Evolutionary conservation across 2,797 vertebrate genomes (phyloP).

Genomic region (Pogonophryne albipinna): DNA sequence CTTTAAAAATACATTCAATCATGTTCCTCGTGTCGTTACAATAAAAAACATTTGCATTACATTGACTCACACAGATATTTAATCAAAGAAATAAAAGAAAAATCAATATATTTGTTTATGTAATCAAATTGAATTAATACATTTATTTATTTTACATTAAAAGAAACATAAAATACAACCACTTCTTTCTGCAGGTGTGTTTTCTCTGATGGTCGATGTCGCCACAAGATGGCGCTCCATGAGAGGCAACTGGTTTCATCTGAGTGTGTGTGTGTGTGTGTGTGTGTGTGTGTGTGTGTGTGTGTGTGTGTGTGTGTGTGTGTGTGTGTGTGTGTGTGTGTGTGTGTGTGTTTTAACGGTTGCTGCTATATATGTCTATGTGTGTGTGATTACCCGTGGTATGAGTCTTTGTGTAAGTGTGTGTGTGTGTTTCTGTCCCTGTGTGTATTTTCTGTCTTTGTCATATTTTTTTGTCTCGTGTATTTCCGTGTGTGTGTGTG

Average conservation of each 20-base stretch:
- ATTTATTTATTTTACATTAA: neutral
- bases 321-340: conserved; percentile 4
- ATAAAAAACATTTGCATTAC: no score
- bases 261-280: no score
- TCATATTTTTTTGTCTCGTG: conserved; percentile 36
- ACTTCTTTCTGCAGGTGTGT: neutral
- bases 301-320: conserved; percentile 18
- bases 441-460: conserved; percentile 50
- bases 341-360: conserved; percentile 22
- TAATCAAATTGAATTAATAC: no score
- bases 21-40: no score
- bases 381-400: conserved; percentile 22
- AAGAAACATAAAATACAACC: neutral
- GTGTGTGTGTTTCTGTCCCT: conserved; percentile 6
- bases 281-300: neutral
- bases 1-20: no score
- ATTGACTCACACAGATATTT: no score
- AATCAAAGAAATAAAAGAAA: no score
- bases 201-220: neutral
- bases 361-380: neutral
- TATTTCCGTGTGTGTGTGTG: conserved; percentile 34
- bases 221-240: conserved; percentile 76
- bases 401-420: neutral
- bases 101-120: no score
- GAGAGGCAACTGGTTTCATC: conserved; percentile 49